phyloP scores from a whole-genome alignment of 2,888 invertebrate genomes.

The Polydrusus cervinus region DNA sequence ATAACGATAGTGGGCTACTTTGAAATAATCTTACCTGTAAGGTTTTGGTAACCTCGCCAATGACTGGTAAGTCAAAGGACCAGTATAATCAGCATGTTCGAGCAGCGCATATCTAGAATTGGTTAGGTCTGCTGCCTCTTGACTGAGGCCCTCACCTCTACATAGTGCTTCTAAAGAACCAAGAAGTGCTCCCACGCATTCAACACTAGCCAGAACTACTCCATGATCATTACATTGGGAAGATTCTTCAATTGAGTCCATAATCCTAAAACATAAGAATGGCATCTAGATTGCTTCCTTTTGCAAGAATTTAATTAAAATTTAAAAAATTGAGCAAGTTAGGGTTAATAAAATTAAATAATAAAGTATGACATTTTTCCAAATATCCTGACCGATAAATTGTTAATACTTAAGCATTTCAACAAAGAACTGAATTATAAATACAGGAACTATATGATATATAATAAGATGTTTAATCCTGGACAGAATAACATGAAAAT shows the following conservation, averaged over 20 bases:
- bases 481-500: no score
- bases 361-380: no score
- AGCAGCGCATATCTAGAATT: conserved; percentile 79
- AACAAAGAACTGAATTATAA: no score
- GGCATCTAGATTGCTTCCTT: not conserved
- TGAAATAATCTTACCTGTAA: conserved; percentile 76
- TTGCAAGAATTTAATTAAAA: not conserved
- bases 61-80: conserved; percentile 89
- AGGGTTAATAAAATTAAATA: no score
- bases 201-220: conserved; percentile 85
- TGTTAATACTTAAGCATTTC: no score
- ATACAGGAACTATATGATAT: no score
- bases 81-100: conserved; percentile 86
- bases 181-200: conserved; percentile 87
- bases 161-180: conserved; percentile 89
- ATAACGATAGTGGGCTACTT: not conserved
- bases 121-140: conserved; percentile 77
- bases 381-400: no score
- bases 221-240: conserved; percentile 86
- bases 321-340: no score
- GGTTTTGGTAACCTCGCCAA: conserved; percentile 88
- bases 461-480: no score
- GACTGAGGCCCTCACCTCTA: conserved; percentile 81
- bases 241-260: conserved; percentile 95
- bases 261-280: conserved; percentile 75